A percentile compares a stretch with the other conserved stretches of the same genome.
phyloP scores from a whole-genome alignment of 2,888 invertebrate species.

The Cephus spinipes region DNA sequence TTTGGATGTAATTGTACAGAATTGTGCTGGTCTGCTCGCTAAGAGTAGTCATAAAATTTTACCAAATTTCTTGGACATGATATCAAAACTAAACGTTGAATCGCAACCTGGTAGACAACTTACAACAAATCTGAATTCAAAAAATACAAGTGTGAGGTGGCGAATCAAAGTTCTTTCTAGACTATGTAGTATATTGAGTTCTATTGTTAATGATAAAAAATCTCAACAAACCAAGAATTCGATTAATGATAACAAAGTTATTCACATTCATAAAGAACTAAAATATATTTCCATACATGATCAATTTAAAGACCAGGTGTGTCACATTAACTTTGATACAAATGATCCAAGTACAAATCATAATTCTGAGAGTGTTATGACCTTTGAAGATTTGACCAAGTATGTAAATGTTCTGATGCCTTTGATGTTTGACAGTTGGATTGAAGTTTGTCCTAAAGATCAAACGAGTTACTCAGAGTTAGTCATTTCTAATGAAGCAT shows the following conservation, averaged over 20 bases:
- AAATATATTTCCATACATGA: conserved; percentile 43
- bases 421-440: conserved; percentile 85
- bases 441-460: conserved; percentile 77
- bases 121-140: conserved; percentile 77
- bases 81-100: conserved; percentile 79
- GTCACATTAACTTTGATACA: conserved; percentile 41
- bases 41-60: conserved; percentile 78
- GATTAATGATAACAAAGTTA: conserved; percentile 8
- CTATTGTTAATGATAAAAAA: conserved; percentile 55
- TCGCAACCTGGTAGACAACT: conserved; percentile 77
- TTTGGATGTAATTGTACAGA: conserved; percentile 80
- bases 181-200: conserved; percentile 73
- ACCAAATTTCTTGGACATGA: conserved; percentile 85
- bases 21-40: conserved; percentile 76
- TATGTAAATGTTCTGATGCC: conserved; percentile 80
- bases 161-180: conserved; percentile 80
- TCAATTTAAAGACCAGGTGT: conserved; percentile 31
- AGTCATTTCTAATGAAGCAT: conserved; percentile 74
- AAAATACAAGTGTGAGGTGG: conserved; percentile 83
- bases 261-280: conserved; percentile 23
- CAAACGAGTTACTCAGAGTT: conserved; percentile 65
- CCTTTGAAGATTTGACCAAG: conserved; percentile 70
- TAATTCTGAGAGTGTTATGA: conserved; percentile 48
- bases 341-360: conserved; percentile 48
- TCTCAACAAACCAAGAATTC: conserved; percentile 21